Evolutionary conservation across 2,888 invertebrate species (phyloP), one percentile per base, ranked within the genome.

Genomic region (Siphonodentalium dalli): DNA sequence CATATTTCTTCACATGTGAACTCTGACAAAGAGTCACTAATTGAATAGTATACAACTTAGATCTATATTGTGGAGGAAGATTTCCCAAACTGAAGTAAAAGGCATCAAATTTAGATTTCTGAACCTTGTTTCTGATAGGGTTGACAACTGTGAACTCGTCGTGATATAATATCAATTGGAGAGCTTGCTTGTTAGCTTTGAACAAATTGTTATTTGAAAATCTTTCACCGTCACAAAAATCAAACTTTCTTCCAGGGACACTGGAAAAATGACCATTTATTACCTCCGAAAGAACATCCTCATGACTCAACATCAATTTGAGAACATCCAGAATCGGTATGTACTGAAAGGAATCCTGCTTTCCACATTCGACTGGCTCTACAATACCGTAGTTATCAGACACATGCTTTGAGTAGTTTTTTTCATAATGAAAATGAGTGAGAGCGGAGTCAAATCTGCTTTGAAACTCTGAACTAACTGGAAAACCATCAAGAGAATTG

Each of bases 41-140:
- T 26, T 58, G 54, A 18, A 58, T 58, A 18, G 39, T 27, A 26
- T 45, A 21, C 11, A 58, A 28, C 31, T 46, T 49, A 18, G 54
- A 54, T 26, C 50, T 35, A 33, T 38, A 50, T 21, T 50, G 28
- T 2, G 58, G 58, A 24, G 43, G 50, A 9, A 54, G 27, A 34
- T 58, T 58, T 7, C 41, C 50, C 21, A 58, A 28, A 13, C 40
- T 27, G 49, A 42, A 49, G 21, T 58, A 58, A 35, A 58, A 46
- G 34, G 43, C 49, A 29, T 27, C 41, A 34, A 58, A 43, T 38
- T 54, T 58, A 20, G 54, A 38, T 40, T 50, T 45, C 24, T 54
- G 50, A 27, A 46, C 27, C 18, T 40, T 35, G 28, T 37, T 40
- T 15, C 52, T 46, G 13, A 45, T 7, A 24, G 52, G 45, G 41